phyloP scores from a whole-genome alignment of 2,888 invertebrate genomes.

The Ophonus ardosiacus region DNA sequence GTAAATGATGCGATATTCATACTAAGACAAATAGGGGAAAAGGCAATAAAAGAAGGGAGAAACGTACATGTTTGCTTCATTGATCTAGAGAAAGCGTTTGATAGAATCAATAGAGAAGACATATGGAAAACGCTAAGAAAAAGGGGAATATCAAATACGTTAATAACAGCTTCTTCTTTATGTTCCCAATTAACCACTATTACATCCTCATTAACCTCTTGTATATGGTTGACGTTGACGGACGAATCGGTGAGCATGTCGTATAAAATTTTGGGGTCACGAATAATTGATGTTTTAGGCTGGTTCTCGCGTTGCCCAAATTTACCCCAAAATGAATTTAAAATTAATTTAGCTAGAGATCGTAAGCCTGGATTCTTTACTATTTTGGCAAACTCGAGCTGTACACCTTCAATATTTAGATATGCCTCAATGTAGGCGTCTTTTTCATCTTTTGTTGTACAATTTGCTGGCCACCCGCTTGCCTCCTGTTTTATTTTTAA shows the following conservation, averaged over 20 bases:
- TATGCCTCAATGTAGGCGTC: slow-evolving; percentile 63
- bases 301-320: no score
- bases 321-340: slow-evolving; percentile 66
- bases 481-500: slow-evolving; percentile 68
- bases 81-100: no score
- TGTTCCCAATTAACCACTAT: slow-evolving; percentile 65
- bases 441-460: slow-evolving; percentile 61
- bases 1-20: no score
- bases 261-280: slow-evolving; percentile 47
- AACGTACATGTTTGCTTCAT: no score
- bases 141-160: no score
- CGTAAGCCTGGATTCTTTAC: slow-evolving; percentile 65
- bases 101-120: no score
- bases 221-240: slow-evolving; percentile 61
- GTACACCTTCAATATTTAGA: slow-evolving; percentile 64
- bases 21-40: no score
- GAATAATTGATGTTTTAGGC: slow-evolving; percentile 51
- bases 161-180: slow-evolving; percentile 64
- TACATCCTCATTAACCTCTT: slow-evolving; percentile 64
- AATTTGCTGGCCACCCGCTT: slow-evolving; percentile 66
- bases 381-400: slow-evolving; percentile 58
- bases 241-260: slow-evolving; percentile 64
- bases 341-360: slow-evolving; percentile 65
- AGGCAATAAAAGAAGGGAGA: no score
- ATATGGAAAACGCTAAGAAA: no score